A percentile compares a stretch with the other conserved stretches of the same genome.
Conservation (phyloP, 2,797 vertebrate species). For the Sebastes steindachneri region DNA sequence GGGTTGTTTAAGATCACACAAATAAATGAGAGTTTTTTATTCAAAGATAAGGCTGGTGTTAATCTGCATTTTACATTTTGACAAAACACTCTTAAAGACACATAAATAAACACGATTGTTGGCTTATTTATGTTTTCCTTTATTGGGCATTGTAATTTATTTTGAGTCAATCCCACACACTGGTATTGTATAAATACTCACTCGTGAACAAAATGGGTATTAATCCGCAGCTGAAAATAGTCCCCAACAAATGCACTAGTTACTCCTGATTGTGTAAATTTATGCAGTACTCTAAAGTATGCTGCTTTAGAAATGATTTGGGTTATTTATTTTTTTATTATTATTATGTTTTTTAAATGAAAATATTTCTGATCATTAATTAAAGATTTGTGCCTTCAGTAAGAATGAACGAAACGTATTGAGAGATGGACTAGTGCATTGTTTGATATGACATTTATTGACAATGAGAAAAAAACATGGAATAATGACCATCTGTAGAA, state of each 20-base stretch:
- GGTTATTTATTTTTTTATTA: background rate
- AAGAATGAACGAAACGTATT: background rate
- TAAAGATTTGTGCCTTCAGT: too few relatives aligned
- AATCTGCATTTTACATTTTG: background rate
- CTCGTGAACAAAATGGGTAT: background rate
- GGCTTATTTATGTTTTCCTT: background rate
- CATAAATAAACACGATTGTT: background rate
- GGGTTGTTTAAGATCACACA: background rate
- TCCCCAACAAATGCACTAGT: background rate
- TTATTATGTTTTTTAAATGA: background rate
- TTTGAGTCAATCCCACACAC: background rate
- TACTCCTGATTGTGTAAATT: too few relatives aligned
- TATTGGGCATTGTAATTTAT: background rate
- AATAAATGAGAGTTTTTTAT: background rate
- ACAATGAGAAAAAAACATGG: background rate
- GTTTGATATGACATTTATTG: background rate
- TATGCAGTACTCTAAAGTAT: background rate
- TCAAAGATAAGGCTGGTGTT: background rate
- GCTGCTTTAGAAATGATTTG: background rate
- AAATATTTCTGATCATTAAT: background rate
- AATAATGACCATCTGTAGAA: background rate
- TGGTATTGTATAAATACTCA: background rate
- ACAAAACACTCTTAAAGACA: fast-evolving
- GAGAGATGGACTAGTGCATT: background rate
- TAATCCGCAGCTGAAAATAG: background rate